These are phyloP conservation scores for Crocuta crocuta DNA, from an alignment of 2,113 vertebrate genomes.

Conservation along the genomic window DNA sequence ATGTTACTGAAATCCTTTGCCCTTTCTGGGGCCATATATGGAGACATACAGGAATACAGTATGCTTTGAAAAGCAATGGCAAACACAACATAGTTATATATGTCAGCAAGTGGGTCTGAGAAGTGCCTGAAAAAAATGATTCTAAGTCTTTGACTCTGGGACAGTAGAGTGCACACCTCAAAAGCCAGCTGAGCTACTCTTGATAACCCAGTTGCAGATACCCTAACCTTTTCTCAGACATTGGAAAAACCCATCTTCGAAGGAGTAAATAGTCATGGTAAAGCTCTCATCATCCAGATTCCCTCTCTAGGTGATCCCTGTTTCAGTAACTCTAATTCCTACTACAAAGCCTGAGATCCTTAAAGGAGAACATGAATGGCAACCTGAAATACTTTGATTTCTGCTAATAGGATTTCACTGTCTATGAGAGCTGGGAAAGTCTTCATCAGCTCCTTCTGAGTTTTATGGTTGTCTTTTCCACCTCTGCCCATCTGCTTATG, in stretches of 20 bases:
- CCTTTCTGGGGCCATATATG: neutral
- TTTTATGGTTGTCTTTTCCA: neutral
- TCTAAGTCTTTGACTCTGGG: neutral
- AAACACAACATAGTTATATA: neutral
- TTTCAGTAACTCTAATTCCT: neutral
- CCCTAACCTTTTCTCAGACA: neutral
- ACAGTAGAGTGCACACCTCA: neutral
- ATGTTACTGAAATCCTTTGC: neutral
- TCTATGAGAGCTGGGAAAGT: neutral
- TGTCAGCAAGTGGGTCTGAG: neutral
- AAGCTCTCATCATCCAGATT: neutral
- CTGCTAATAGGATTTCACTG: neutral
- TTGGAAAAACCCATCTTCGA: neutral
- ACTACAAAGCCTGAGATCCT: neutral
- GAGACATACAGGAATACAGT: neutral
- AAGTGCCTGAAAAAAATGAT: neutral
- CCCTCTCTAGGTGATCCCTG: neutral
- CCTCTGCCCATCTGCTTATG: neutral
- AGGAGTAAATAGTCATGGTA: neutral
- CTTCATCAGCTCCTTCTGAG: neutral
- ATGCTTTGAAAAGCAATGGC: neutral
- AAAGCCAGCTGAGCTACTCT: neutral
- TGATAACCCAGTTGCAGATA: neutral
- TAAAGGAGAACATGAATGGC: neutral
- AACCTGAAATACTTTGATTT: constrained; percentile 14